Base-by-base conservation (phyloP, 2,888 invertebrate species). In the Carabus problematicus region DNA sequence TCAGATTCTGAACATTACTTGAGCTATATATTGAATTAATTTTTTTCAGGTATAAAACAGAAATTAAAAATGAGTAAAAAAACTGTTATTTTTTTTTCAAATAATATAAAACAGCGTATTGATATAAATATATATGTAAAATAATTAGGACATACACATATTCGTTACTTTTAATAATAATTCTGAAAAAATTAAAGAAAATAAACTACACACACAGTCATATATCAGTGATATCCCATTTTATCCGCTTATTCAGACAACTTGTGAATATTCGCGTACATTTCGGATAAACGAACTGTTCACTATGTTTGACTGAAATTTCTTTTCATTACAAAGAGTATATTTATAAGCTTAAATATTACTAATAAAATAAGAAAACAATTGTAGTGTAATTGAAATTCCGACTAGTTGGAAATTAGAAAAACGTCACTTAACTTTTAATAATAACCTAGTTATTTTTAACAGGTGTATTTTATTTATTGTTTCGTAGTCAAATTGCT, bases 21-120 rank as follows among this genome's bases (percentile, higher is more conserved):
- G 29, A 3, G 29, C 29, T 29, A 29, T n/a, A n/a, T n/a, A n/a
- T n/a, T n/a, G n/a, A n/a, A n/a, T n/a, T n/a, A n/a, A n/a, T n/a
- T n/a, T 47, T 56, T 66, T 39, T 56, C 58, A 66, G 60, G 60
- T 67, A 66, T 41, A 67, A 49, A 67, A 60, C 52, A 60, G 60
- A 49, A 60, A 62, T 69, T 69, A 69, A 55, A 69, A 69, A 68
- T 68, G 60, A 69, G 69, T 69, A 69, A 69, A 69, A 69, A 69
- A 69, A 68, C 42, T 68, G 69, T 69, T 69, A 69, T 62, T 69
- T 68, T 54, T 45, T 43, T 68, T 54, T 45, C 29, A 69, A 69
- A 69, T 69, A 69, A 69, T 69, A 69, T 69, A 69, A 61, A 69
- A 62, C 69, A 69, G 56, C 60, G 55, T 52, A 11, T 52, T 69